These are phyloP conservation scores for Chloroceryle inda DNA, from an alignment of 2,797 vertebrate species.

Conservation along the genomic window DNA sequence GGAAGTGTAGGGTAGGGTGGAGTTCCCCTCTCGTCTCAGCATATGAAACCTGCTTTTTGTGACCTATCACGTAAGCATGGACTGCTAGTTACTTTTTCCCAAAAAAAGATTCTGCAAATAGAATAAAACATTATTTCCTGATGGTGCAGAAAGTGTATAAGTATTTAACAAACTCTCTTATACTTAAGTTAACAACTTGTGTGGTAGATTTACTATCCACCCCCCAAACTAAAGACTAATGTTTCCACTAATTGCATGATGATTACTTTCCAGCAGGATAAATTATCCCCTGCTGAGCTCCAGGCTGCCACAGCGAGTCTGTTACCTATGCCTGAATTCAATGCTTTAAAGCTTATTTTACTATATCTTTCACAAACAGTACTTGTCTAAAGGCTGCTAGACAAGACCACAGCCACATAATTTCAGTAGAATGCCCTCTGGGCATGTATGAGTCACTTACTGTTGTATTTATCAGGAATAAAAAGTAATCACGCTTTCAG, in stretches of 20 bases:
- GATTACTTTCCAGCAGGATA: conserved; percentile 25
- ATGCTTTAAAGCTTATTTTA: background rate
- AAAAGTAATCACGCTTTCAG: background rate
- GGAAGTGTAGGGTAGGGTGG: background rate
- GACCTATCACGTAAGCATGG: background rate
- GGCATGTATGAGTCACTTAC: conserved; percentile 30
- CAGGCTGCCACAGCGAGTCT: background rate
- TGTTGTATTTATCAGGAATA: background rate
- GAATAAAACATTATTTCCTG: background rate
- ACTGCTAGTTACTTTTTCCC: background rate
- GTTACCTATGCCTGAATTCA: background rate
- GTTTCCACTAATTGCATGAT: conserved; percentile 26
- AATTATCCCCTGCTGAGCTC: conserved; percentile 29
- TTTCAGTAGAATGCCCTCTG: conserved; percentile 13
- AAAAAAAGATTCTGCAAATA: background rate
- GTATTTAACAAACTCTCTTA: background rate
- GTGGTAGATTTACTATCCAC: background rate
- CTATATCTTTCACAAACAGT: background rate
- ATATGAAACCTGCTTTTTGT: background rate
- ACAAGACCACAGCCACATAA: background rate
- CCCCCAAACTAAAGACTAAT: background rate
- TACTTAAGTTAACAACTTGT: background rate
- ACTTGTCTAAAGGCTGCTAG: conserved; percentile 1
- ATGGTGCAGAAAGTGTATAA: background rate
- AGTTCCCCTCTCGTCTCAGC: conserved; percentile 19